Conservation (phyloP, 2,888 invertebrate genomes). For the Drosophila fungiperda region DNA sequence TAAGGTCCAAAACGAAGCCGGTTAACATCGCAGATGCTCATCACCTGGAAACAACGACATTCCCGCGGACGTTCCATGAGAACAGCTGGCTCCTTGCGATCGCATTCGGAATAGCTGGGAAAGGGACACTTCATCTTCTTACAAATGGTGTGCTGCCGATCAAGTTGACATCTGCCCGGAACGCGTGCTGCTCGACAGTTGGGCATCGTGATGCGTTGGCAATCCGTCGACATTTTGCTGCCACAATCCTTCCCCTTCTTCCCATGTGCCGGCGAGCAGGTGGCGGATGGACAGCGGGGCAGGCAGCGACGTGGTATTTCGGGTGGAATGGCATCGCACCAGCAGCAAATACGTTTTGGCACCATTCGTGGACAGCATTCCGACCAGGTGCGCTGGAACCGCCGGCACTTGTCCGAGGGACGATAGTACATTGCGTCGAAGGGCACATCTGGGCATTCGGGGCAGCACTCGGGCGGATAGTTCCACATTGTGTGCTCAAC, state of each 20-base stretch:
- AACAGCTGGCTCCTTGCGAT: slow-evolving; percentile 14
- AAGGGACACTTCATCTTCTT: slow-evolving; percentile 55
- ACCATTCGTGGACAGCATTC: slow-evolving; percentile 58
- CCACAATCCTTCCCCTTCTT: slow-evolving; percentile 12
- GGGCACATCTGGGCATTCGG: slow-evolving; percentile 35
- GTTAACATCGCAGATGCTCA: slow-evolving; percentile 5
- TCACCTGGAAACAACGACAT: slow-evolving; percentile 30
- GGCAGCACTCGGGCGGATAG: slow-evolving; percentile 50
- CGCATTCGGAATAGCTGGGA: slow-evolving; percentile 70
- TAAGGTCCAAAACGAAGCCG: neutral
- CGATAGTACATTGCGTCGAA: slow-evolving; percentile 63
- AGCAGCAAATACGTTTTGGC: slow-evolving; percentile 41
- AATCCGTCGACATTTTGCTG: slow-evolving; percentile 8
- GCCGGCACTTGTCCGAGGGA: slow-evolving; percentile 49
- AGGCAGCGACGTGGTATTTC: slow-evolving; percentile 26
- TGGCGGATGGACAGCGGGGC: slow-evolving; percentile 17
- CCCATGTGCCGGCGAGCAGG: slow-evolving; percentile 25
- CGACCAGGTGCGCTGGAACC: slow-evolving; percentile 68
- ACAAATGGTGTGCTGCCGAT: neutral
- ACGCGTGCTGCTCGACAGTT: slow-evolving; percentile 53
- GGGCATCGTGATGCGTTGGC: slow-evolving; percentile 47
- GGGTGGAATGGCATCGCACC: slow-evolving; percentile 49
- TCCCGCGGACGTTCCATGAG: slow-evolving; percentile 35
- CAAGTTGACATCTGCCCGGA: slow-evolving; percentile 33
- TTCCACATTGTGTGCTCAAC: neutral